phyloP scores from a whole-genome alignment of 2,113 vertebrate genomes.

The western clawed frog (Xenopus tropicalis) region UCB_Xtro_10.0 CM004444.2:153691501-153692000 shows the following conservation, averaged over 20 bases:
- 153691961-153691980: not conserved
- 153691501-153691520: too few relatives aligned
- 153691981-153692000: not conserved
- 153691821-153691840: too few relatives aligned
- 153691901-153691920: constrained; percentile 66
- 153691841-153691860: too few relatives aligned
- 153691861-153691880: constrained; percentile 67
- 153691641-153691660: too few relatives aligned
- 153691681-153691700: constrained; percentile 52
- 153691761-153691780: constrained; percentile 69
- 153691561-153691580: too few relatives aligned
- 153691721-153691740: constrained; percentile 61
- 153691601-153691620: not conserved
- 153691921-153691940: constrained; percentile 65
- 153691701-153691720: constrained; percentile 70
- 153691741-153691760: constrained; percentile 63
- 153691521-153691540: too few relatives aligned
- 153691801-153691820: too few relatives aligned
- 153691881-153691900: constrained; percentile 69
- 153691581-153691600: too few relatives aligned
- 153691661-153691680: too few relatives aligned
- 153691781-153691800: too few relatives aligned
- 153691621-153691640: not conserved
- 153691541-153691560: too few relatives aligned
- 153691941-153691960: constrained; percentile 62